Base-by-base conservation (phyloP, 2,888 invertebrate species). In the Nomada hirtipes region DNA sequence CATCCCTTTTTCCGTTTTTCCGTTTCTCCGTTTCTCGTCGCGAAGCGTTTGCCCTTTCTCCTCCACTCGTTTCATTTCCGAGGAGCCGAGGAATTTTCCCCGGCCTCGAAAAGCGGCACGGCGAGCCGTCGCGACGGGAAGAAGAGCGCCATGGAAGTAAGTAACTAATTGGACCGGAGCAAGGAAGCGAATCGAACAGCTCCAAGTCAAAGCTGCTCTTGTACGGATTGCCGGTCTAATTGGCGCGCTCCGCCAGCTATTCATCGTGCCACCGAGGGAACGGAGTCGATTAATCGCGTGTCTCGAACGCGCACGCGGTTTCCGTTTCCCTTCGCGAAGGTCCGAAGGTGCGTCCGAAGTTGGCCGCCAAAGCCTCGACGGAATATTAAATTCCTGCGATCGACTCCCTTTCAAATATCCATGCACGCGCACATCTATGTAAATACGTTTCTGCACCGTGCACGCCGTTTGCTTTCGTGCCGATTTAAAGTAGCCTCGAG, bases 251-350 rank as follows among this genome's bases (percentile, higher is more conserved):
- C 15, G 50, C 23, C 63, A 67, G 7, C 68, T 69, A 79, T 82
- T 83, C 75, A 69, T 83, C 76, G 44, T 57, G 55, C 60, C 59
- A 52, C 59, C 59, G 52, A 73, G 53, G 63, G 79, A 63, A 65
- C 47, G 64, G 69, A 73, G 72, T 76, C 81, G 72, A 81, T 82
- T 82, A 80, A 80, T 69, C 75, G 73, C 69, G 57, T 53, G 36
- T 69, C 55, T 55, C 53, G 20, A 60, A 23, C 20, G 23, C 53
- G 15, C 15, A 20, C 53, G 53, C 63, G 44, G n/a, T 29, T 59
- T 29, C 26, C 44, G 18, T 11, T 23, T 47, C 18, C 26, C 4
- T 47, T 23, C 23, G 36, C 15, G 53, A 65, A 1, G 15, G 0
- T 13, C 47, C 47, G 3, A 47, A 13, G 47, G 47, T 47, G 36